A percentile compares a stretch with the other conserved stretches of the same genome.
These are phyloP conservation scores for Masnerella sp. DNA, from an alignment of 2,888 invertebrate genomes.

Conservation along the genomic window DNA sequence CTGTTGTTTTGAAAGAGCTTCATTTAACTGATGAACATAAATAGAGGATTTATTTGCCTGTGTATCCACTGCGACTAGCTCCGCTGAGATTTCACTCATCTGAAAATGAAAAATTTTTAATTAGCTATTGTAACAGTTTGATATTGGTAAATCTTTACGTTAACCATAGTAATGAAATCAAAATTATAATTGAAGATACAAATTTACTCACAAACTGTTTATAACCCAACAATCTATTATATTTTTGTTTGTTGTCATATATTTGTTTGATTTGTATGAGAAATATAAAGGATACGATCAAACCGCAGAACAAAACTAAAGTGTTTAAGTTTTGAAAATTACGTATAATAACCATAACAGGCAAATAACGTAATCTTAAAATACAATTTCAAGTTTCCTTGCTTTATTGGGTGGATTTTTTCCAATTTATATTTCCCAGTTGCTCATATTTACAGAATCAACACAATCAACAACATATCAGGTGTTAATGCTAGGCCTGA, in stretches of 20 bases:
- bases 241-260: slow-evolving; percentile 78
- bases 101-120: slow-evolving; percentile 57
- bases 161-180: too few relatives aligned
- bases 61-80: slow-evolving; percentile 75
- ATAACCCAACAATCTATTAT: slow-evolving; percentile 77
- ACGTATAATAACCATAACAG: slow-evolving; percentile 73
- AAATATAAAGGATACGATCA: slow-evolving; percentile 74
- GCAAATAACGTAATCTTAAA: too few relatives aligned
- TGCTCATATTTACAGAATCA: too few relatives aligned
- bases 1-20: slow-evolving; percentile 65
- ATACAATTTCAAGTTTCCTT: too few relatives aligned
- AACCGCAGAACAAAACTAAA: slow-evolving; percentile 70
- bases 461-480: too few relatives aligned
- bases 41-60: slow-evolving; percentile 73
- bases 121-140: too few relatives aligned
- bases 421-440: too few relatives aligned
- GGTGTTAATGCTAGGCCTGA: too few relatives aligned
- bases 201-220: slow-evolving; percentile 78
- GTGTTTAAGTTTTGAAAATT: slow-evolving; percentile 72
- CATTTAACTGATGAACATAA: slow-evolving; percentile 73
- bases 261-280: slow-evolving; percentile 78
- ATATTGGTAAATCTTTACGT: too few relatives aligned
- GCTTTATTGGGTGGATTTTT: too few relatives aligned
- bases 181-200: slow-evolving; percentile 12
- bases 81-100: slow-evolving; percentile 77